These are phyloP conservation scores for Parus major DNA, from an alignment of 2,113 vertebrate species.

Conservation along the genomic window DNA sequence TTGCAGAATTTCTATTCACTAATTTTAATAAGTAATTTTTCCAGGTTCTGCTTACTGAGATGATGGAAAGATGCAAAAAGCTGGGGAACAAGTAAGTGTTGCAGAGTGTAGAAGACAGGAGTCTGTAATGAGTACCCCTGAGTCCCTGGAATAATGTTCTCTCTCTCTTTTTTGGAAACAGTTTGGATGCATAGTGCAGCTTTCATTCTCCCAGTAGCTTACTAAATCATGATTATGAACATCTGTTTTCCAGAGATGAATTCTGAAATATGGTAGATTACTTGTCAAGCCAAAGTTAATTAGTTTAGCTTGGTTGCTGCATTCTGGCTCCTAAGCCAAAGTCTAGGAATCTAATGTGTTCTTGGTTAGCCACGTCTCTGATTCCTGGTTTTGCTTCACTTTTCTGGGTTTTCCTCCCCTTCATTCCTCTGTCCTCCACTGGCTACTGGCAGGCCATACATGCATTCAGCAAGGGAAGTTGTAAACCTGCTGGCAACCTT, in stretches of 20 bases:
- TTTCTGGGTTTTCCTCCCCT: neutral
- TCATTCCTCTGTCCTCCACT: neutral
- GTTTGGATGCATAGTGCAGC: neutral
- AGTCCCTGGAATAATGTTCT: neutral
- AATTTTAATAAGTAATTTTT: constrained; percentile 20
- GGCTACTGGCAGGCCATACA: neutral
- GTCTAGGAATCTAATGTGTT: neutral
- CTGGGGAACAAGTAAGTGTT: constrained; percentile 94
- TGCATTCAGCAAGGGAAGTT: neutral
- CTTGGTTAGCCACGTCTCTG: neutral
- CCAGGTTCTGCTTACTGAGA: constrained; percentile 90
- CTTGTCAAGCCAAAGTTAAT: neutral
- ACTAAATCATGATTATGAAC: neutral
- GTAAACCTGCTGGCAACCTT: neutral
- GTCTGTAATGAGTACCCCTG: neutral
- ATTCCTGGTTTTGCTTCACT: neutral
- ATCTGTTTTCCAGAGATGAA: neutral
- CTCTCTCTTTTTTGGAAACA: neutral
- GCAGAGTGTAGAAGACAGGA: neutral
- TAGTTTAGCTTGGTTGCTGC: neutral
- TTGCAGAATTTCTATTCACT: neutral
- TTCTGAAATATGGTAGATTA: neutral
- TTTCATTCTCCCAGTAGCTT: neutral
- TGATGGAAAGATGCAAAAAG: constrained; percentile 97
- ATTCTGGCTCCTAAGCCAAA: neutral